These are phyloP conservation scores for Napeogenes sylphis DNA, from an alignment of 2,888 invertebrate genomes.

Conservation along the genomic window DNA sequence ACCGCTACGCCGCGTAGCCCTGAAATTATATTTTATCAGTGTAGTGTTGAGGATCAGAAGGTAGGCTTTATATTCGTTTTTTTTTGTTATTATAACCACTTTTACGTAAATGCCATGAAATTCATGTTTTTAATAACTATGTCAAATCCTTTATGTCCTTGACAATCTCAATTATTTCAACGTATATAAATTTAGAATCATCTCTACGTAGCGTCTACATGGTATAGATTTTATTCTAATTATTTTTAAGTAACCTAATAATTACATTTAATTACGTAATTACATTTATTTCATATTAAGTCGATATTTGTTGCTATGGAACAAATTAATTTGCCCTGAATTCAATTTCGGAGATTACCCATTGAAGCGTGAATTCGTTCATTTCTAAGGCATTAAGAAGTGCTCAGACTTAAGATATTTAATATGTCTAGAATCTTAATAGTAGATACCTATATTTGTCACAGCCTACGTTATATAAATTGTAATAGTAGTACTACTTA, in stretches of 20 bases:
- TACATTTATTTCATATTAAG: no score
- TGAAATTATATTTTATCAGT: constrained; percentile 35
- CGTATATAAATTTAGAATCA: constrained; percentile 6
- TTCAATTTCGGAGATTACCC: constrained; percentile 23
- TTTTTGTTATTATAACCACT: background rate
- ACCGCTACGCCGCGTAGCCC: constrained; percentile 66
- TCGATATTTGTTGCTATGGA: constrained; percentile 19
- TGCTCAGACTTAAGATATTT: no score
- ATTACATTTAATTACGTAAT: no score
- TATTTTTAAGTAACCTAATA: no score
- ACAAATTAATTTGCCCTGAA: constrained; percentile 19
- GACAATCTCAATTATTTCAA: background rate
- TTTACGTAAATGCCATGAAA: background rate
- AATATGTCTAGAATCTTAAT: no score
- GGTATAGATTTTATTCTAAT: no score
- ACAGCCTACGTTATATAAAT: no score
- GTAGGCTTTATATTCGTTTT: constrained; percentile 24
- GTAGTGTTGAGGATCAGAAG: constrained; percentile 31
- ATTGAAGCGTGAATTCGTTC: constrained; percentile 8
- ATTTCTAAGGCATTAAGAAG: no score
- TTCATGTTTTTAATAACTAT: constrained; percentile 7
- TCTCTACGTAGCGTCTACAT: background rate
- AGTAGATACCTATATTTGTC: no score
- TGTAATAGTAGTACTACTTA: no score
- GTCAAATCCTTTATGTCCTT: background rate